phyloP scores from a whole-genome alignment of 2,113 vertebrate genomes.

The Sceloporus tristichus region DNA sequence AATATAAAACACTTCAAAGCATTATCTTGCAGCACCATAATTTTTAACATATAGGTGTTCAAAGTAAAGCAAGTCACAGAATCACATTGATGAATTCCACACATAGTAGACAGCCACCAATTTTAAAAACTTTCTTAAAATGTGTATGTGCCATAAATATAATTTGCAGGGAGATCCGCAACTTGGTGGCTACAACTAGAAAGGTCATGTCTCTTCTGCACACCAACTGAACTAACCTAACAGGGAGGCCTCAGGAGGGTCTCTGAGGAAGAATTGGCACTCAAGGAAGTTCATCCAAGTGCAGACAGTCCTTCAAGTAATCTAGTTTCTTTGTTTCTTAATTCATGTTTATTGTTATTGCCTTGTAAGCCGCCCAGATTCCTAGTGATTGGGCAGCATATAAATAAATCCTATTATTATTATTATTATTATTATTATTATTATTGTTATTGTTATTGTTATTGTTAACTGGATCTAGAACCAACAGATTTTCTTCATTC shows the following conservation, averaged over 20 bases:
- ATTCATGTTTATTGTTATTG: too few relatives aligned
- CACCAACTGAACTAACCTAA: background rate
- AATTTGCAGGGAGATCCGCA: background rate
- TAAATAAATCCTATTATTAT: too few relatives aligned
- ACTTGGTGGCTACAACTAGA: background rate
- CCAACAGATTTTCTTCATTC: background rate
- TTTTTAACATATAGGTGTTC: background rate
- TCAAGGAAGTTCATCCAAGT: too few relatives aligned
- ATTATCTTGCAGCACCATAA: background rate
- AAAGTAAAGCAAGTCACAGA: background rate
- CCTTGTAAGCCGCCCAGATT: too few relatives aligned
- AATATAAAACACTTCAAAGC: background rate
- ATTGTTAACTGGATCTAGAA: background rate
- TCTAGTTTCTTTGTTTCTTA: too few relatives aligned
- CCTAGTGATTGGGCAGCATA: too few relatives aligned
- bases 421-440: too few relatives aligned
- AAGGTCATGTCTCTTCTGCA: background rate
- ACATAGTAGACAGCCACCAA: background rate
- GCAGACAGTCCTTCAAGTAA: too few relatives aligned
- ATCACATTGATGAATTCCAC: background rate
- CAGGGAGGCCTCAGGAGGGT: background rate
- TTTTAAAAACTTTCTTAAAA: background rate
- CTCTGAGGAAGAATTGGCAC: background rate
- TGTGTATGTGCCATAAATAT: background rate
- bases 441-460: too few relatives aligned